phyloP scores from a whole-genome alignment of 2,797 vertebrate species.

The Cetoscarus ocellatus region DNA sequence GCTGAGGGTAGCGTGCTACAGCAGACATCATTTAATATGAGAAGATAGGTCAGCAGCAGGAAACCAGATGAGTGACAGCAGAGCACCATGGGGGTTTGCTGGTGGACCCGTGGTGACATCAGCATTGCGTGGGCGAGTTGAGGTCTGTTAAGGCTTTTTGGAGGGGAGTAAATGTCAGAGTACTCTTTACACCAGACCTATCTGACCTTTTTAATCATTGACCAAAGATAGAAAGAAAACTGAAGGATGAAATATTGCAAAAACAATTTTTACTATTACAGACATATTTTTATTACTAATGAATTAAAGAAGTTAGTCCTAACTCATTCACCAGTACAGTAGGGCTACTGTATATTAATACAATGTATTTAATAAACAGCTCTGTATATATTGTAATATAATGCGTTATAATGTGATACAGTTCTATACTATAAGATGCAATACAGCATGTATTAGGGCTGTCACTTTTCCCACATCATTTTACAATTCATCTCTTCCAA shows the following conservation, averaged over 20 bases:
- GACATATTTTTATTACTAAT: background rate
- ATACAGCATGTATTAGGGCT: too few species aligned
- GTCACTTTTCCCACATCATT: too few species aligned
- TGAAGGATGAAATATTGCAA: background rate
- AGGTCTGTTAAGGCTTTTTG: slow-evolving; percentile 4
- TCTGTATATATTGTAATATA: too few species aligned
- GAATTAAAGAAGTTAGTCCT: too few species aligned
- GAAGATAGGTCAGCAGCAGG: slow-evolving; percentile 42
- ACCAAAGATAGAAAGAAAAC: background rate
- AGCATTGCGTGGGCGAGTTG: slow-evolving; percentile 4
- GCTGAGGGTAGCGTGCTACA: slow-evolving; percentile 27
- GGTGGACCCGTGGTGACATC: slow-evolving; percentile 15
- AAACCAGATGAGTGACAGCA: slow-evolving; percentile 34
- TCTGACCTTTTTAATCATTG: background rate
- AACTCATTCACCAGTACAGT: too few species aligned
- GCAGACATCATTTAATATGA: slow-evolving; percentile 42
- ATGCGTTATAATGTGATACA: too few species aligned
- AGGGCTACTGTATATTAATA: too few species aligned
- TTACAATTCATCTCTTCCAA: too few species aligned
- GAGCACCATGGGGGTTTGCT: slow-evolving; percentile 18
- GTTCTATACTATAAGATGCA: too few species aligned
- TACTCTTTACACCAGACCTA: background rate
- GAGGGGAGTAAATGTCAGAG: slow-evolving; percentile 24
- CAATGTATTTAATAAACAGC: too few species aligned
- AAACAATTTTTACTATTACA: background rate